Conservation (phyloP, 2,888 invertebrate species). For the Drosophila flavopinicola region DNA sequence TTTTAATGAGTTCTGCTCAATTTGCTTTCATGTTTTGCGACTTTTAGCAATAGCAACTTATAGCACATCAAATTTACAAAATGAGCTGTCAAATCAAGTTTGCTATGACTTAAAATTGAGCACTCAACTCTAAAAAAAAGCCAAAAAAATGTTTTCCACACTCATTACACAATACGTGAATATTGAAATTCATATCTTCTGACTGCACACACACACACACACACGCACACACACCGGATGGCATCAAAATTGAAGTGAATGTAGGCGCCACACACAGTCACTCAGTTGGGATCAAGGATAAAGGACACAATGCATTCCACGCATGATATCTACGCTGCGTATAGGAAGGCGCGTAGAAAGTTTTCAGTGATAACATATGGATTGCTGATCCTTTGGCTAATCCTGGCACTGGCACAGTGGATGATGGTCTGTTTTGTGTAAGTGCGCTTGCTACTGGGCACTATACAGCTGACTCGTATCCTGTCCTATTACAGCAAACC, state of each 20-base stretch:
- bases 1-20: too few species aligned
- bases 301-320: not conserved
- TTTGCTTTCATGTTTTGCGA: too few species aligned
- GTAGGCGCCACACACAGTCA: not conserved
- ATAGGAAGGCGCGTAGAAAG: conserved; percentile 22
- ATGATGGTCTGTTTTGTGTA: conserved; percentile 22
- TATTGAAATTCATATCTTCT: not conserved
- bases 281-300: not conserved
- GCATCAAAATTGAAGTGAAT: conserved; percentile 20
- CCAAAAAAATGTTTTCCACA: conserved; percentile 8
- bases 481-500: not conserved
- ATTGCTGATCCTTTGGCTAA: conserved; percentile 19
- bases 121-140: not conserved
- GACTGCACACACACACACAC: not conserved
- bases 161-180: conserved; percentile 13
- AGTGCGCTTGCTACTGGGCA: conserved; percentile 15
- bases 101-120: conserved; percentile 17
- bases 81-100: conserved; percentile 15
- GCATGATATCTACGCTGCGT: conserved; percentile 14
- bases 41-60: too few species aligned
- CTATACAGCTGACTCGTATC: not conserved
- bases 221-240: not conserved
- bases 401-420: conserved; percentile 47
- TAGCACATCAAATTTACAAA: too few species aligned
- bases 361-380: conserved; percentile 22